Conservation (phyloP, 2,113 vertebrate species). For the Blennius ocellaris region DNA sequence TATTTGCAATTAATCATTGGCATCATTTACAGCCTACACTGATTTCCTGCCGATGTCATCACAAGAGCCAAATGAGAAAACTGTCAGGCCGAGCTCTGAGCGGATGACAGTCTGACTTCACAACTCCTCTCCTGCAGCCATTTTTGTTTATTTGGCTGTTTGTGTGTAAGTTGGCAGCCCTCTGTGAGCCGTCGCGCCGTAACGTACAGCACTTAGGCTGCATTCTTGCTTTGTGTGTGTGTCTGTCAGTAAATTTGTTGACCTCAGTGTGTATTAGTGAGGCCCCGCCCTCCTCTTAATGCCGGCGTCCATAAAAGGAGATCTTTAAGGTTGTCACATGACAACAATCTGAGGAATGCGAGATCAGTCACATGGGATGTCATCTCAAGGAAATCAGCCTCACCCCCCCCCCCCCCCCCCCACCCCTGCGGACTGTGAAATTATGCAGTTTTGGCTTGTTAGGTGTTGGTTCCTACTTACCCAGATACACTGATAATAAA, state of each 20-base stretch:
- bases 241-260: constrained; percentile 34
- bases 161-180: constrained; percentile 39
- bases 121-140: neutral
- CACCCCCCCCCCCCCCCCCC: too few relatives aligned
- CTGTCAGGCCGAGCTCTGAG: neutral
- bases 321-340: constrained; percentile 89
- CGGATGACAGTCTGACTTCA: constrained; percentile 24
- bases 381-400: constrained; percentile 83
- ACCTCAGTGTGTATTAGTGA: constrained; percentile 64
- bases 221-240: constrained; percentile 32
- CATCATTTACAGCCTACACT: too few relatives aligned
- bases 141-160: constrained; percentile 4
- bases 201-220: neutral
- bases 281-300: constrained; percentile 78
- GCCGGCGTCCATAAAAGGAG: constrained; percentile 85
- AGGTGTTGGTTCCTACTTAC: constrained; percentile 3
- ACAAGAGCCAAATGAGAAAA: too few relatives aligned
- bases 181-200: constrained; percentile 23
- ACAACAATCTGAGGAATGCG: constrained; percentile 85
- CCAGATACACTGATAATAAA: neutral
- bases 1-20: too few relatives aligned
- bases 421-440: constrained; percentile 39
- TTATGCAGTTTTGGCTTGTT: neutral
- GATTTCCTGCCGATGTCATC: too few relatives aligned
- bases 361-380: constrained; percentile 81